Base-by-base conservation (phyloP, 2,113 vertebrate species). In the Hypocryptadius cinnamomeus region DNA sequence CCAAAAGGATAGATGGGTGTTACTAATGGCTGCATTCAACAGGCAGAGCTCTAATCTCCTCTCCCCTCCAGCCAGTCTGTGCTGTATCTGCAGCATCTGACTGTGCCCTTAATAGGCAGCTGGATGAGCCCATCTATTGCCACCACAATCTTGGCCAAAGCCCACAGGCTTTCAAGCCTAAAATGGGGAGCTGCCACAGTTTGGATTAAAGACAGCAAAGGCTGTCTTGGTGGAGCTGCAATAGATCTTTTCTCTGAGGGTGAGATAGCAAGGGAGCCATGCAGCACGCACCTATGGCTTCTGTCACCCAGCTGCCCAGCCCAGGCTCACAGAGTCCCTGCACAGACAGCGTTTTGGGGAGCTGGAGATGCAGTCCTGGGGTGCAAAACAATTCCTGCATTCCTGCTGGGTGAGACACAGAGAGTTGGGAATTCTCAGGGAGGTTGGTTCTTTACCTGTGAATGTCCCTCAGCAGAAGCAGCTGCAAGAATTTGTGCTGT, bases 361-460 rank as follows among this genome's bases (percentile, higher is more conserved):
- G 37, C 65, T 74, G 47, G 56, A 68, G 27, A 8, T 72, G 14
- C 35, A 42, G 20, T 85, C 28, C 79, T n/a, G 23, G 45, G 57
- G 42, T 63, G 13, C 35, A 51, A 20, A 82, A 45, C 0, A 2
- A 47, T 42, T 16, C 3, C 50, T 94, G 56, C 1, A 2, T 27
- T 53, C 47, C 63, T 66, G 28, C 23, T 10, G 1, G 23, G 45
- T 45, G 63, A 76, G 25, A 5, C 15, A 17, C 23, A 40, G 7
- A 0, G 0, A 54, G 42, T 0, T 33, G 37, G 73, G 77, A 53
- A 44, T 69, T 82, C 50, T 80, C 37, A 27, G 0, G 1, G 19
- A 24, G 19, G 10, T 31, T 31, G 25, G 19, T 68, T 50, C 51
- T 84, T 61, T 11, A 16, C 10, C 42, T 25, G 15, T 3, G 44